Percentiles rank a stretch among this genome's conserved stretches.
phyloP scores from a whole-genome alignment of 2,797 vertebrate genomes.

The Sphenopsis melanotis region DNA sequence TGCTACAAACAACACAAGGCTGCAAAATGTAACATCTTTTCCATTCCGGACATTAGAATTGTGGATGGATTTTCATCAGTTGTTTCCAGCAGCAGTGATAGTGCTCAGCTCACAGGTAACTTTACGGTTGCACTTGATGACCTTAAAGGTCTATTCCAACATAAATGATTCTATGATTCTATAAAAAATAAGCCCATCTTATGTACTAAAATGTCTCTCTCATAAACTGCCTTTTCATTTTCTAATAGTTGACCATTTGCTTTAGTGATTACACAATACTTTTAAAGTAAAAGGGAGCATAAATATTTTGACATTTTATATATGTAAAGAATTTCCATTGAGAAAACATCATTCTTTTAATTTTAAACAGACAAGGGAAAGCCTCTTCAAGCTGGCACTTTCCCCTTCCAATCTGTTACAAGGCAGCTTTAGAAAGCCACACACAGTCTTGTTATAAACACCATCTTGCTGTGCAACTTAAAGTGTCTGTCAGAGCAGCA shows the following conservation, averaged over 20 bases:
- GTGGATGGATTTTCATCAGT: neutral
- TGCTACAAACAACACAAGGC: neutral
- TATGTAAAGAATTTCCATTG: neutral
- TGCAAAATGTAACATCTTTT: neutral
- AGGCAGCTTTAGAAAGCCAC: constrained; percentile 35
- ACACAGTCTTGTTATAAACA: constrained; percentile 45
- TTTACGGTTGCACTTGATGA: fast-evolving
- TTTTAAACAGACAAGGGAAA: neutral
- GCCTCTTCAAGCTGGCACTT: neutral
- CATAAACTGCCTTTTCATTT: neutral
- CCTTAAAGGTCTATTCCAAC: neutral
- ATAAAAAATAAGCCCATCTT: neutral
- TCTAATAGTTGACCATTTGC: neutral
- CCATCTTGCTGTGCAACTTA: constrained; percentile 31
- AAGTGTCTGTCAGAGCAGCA: constrained; percentile 12
- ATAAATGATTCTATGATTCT: neutral
- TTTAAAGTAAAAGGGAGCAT: constrained; percentile 23
- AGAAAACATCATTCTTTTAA: neutral
- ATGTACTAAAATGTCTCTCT: neutral
- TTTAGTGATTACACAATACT: neutral
- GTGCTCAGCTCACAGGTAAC: neutral
- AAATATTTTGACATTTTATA: constrained; percentile 56
- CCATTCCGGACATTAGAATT: neutral
- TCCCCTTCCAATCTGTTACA: neutral
- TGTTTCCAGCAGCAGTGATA: neutral